Evolutionary conservation across 1,140 invertebrate genomes (phyloP), one percentile per base, ranked within the genome.

Genomic region (Drosophila malerkotliana): DNA sequence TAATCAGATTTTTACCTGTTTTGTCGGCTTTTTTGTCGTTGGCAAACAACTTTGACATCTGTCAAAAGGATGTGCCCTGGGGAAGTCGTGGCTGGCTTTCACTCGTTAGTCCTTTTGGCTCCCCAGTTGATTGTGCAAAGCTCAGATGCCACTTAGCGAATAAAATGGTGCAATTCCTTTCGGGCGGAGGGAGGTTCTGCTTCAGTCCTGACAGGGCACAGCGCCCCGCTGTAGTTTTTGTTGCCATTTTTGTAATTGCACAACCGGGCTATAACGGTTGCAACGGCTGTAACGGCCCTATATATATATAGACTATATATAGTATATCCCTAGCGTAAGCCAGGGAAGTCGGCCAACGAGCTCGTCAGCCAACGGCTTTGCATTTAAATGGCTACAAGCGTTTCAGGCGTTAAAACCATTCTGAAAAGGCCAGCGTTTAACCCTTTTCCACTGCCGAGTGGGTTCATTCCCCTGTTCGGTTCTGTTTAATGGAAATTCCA

Each of bases 91-190:
- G 7, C 41, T 44, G 41, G 6, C 41, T 51, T 8, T 10, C 10
- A 60, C 24, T 60, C 34, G 9, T 60, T 51, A 15, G 30, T 26
- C 26, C 52, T 32, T 9, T 44, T 15, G n/a, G 41, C 41, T 15
- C 26, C 34, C 21, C 14, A 56, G 58, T 66, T 85, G 81, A 73
- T 77, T 77, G 81, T 62, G 60, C 39, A 82, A 82, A 79, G 77
- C 51, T 59, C 72, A 21, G 9, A 48, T 32, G 76, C 73, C 69
- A 74, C 37, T 77, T 84, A 63, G 39, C 41, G 51, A 60, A 47
- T 7, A 34, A 60, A 83, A 63, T 45, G 77, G 48, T 61, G 68
- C 74, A 80, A 44, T 60, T 72, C 45, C 55, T 41, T 39, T 45
- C 47, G 15, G 15, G 44, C 18, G 15, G 18, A 47, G 44, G 49